Base-by-base conservation (phyloP, 2,888 invertebrate species). In the Argyresthia goedartella region DNA sequence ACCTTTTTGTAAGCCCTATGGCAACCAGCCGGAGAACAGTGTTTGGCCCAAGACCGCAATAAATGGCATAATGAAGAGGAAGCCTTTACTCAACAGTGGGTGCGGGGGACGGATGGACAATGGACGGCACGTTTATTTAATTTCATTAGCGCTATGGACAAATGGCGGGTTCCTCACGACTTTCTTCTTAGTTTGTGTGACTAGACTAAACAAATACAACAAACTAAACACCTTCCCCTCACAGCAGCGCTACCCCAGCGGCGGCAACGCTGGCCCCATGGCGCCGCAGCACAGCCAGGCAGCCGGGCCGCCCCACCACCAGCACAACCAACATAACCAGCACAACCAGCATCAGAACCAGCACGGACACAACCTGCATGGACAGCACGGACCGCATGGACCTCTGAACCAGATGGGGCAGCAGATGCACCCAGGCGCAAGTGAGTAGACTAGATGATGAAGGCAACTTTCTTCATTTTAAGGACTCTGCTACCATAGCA, bases 331-430 rank as follows among this genome's bases (percentile, higher is more conserved):
- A 61, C 54, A 67, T 4, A 60, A 65, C 6, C 63, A 63, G n/a
- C 64, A 57, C 8, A 64, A 63, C 7, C 65, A 63, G 10, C 64
- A 65, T 4, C 65, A 62, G 0, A 64, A 60, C 4, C 64, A 62
- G 0, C 65, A 53, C 9, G 56, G 59, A 36, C 56, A 66, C 11
- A 69, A 69, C 4, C 71, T 71, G 14, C 81, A 80, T 16, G 77
- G 78, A 39, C 73, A 68, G 10, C 73, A 72, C 8, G 72, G 75
- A 34, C 72, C 73, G 9, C 81, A 78, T 14, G 63, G 65, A 13
- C 75, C 69, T 8, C 70, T 71, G 1, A 69, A 70, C n/a, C 73
- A 73, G 36, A 25, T 25, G 25, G 25, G 25, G 25, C 76, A 76
- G 33, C 70, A 70, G 48, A 57, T 63, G 36, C 65, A 62, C 52